Evolutionary conservation across 53 echinoderm and acorn worm genomes (phyloP).

Genomic region (Paracentrotus lividus): DNA sequence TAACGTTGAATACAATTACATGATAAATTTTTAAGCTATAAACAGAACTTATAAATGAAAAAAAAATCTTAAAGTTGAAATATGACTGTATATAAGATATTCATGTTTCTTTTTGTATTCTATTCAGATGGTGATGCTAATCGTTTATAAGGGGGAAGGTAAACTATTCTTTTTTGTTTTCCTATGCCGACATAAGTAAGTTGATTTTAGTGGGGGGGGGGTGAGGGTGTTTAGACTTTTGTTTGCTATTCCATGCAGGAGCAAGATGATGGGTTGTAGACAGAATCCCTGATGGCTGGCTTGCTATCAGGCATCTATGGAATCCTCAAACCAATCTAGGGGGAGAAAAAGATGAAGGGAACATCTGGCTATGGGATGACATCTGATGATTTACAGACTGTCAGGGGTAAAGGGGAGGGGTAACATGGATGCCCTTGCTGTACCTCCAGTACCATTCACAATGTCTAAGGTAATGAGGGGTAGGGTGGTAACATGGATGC

Average conservation of each 20-base stretch:
- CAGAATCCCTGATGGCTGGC: slow-evolving; percentile 49
- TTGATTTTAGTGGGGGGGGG: background rate
- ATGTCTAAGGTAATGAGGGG: no score
- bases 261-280: slow-evolving; percentile 37
- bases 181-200: background rate
- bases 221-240: background rate
- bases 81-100: no score
- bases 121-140: no score
- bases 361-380: slow-evolving; percentile 68
- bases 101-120: no score
- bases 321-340: slow-evolving; percentile 24
- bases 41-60: no score
- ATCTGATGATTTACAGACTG: slow-evolving; percentile 63
- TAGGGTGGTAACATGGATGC: no score
- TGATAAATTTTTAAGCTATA: no score
- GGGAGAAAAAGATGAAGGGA: slow-evolving; percentile 48
- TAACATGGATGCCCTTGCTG: background rate
- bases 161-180: background rate
- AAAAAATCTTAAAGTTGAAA: no score
- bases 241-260: background rate
- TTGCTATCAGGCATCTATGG: slow-evolving; percentile 48
- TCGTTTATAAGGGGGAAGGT: background rate
- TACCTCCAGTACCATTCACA: background rate
- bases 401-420: slow-evolving; percentile 45
- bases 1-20: no score